Conservation (phyloP, 1,140 invertebrate species). For the Brachionus rotundiformis region DNA sequence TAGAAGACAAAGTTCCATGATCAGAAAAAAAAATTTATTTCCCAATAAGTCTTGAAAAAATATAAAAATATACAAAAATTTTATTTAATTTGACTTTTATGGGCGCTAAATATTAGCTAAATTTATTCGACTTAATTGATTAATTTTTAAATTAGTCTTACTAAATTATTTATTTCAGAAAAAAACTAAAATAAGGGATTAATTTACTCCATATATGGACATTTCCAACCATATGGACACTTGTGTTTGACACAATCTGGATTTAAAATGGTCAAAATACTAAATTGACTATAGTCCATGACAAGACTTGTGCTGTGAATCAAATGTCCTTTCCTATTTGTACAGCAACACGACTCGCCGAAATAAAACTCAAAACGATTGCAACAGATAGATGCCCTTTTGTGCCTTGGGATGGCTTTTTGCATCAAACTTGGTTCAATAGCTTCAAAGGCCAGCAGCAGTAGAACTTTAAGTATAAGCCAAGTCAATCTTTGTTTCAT, state of each 20-base stretch:
- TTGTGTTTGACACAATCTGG: slow-evolving; percentile 28
- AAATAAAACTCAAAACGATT: slow-evolving; percentile 10
- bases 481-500: background rate
- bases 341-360: slow-evolving; percentile 15
- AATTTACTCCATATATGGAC: background rate
- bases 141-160: background rate
- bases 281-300: background rate
- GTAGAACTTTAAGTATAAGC: background rate
- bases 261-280: background rate
- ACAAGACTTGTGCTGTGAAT: background rate
- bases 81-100: background rate
- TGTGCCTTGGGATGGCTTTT: background rate
- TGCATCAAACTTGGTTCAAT: background rate
- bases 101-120: background rate
- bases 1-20: too few relatives aligned
- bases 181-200: background rate
- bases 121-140: background rate
- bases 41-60: too few relatives aligned
- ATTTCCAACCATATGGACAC: slow-evolving; percentile 25
- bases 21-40: background rate
- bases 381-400: background rate
- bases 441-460: background rate
- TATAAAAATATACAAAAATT: too few relatives aligned
- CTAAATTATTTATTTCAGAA: background rate
- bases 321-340: background rate